Base-by-base conservation (phyloP, 2,797 vertebrate species). In the Salmo trutta region DNA sequence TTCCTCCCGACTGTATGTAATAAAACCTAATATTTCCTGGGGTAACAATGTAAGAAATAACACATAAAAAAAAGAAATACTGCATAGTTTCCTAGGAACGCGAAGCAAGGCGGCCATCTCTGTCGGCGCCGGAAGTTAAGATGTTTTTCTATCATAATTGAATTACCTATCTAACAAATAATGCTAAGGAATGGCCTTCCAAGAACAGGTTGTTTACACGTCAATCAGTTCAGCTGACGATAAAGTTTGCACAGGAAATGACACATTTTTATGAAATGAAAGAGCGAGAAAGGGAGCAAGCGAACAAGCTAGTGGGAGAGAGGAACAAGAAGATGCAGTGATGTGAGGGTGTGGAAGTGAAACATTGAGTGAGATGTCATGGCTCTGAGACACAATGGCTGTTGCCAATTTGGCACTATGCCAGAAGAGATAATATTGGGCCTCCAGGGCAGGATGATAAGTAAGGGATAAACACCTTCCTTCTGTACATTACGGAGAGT, bases 401-500 rank as follows among this genome's bases (percentile, higher is more conserved):
- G 67, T 79, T 51, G 47, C 75, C 67, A 16, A 54, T 29, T 1
- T 69, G 75, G 69, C 21, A 64, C 31, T 73, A n/a, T 10, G 16
- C 31, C 76, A 65, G 36, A 59, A 52, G 7, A 21, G 24, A 65
- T 33, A 71, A 53, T 6, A 47, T 66, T 72, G 52, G 47, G 27
- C 47, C 54, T 19, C 33, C 36, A 41, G 36, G 2, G 36, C 47
- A 56, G 24, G 53, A 29, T 92, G 89, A 89, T 41, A 41, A 41
- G 36, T 17, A 6, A 62, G 19, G 8, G 36, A 41, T 41, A 41
- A 41, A 10, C 36, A 10, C 36, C 36, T 41, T 41, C 36, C 7
- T 41, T 41, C 36, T 41, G 36, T 41, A 8, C 36, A 36, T 36
- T 36, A 33, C 33, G 5, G 33, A 33, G 33, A 36, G 33, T 7